Percentiles rank a stretch among this genome's conserved stretches.
Conservation (phyloP, 1,140 invertebrate species). For the Heliconius hermathena region DNA sequence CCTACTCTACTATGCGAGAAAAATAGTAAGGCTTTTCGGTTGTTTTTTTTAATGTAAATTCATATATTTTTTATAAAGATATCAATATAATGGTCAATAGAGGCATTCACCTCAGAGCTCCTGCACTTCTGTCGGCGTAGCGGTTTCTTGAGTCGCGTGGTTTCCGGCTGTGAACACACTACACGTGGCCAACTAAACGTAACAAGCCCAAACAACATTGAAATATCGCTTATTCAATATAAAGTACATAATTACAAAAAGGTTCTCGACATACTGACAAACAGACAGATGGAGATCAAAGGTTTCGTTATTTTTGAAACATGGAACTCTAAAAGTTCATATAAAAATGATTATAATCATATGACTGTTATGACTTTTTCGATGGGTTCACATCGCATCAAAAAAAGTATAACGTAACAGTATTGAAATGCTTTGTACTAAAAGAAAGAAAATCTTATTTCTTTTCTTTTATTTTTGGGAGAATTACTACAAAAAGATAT, state of each 20-base stretch:
- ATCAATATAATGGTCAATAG: slow-evolving; percentile 21
- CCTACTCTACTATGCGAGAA: too few relatives aligned
- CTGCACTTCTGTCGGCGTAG: slow-evolving; percentile 74
- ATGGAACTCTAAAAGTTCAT: too few relatives aligned
- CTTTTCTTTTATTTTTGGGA: neutral
- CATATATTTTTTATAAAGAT: neutral
- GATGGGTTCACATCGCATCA: too few relatives aligned
- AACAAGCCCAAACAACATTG: slow-evolving; percentile 42
- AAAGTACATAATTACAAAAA: neutral
- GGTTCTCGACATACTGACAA: neutral
- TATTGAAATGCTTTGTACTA: neutral
- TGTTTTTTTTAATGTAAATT: too few relatives aligned
- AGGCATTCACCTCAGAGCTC: slow-evolving; percentile 73
- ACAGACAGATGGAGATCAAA: neutral
- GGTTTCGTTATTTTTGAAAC: too few relatives aligned
- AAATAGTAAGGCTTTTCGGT: too few relatives aligned
- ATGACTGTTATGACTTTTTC: too few relatives aligned
- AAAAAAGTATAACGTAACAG: neutral
- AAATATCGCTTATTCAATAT: neutral
- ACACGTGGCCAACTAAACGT: slow-evolving; percentile 50
- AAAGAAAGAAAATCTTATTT: too few relatives aligned
- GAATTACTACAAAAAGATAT: too few relatives aligned
- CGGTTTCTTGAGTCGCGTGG: slow-evolving; percentile 66
- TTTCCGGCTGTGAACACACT: slow-evolving; percentile 59
- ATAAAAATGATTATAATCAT: too few relatives aligned